Base-by-base conservation (phyloP, 2,113 vertebrate genomes). In the Colinus virginianus region DNA sequence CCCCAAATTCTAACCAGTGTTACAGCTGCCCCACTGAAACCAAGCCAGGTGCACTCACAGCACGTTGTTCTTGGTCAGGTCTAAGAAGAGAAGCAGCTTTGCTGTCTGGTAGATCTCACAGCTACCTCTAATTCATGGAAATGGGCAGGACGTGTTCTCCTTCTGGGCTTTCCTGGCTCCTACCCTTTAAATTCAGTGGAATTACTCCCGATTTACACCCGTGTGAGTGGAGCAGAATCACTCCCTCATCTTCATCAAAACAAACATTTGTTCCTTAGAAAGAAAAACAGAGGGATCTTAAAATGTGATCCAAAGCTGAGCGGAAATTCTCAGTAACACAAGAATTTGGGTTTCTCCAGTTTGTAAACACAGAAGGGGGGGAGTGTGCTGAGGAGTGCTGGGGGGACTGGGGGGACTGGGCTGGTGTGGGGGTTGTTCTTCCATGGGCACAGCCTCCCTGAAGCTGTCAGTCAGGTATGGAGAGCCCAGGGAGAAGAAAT, bases 201-300 rank as follows among this genome's bases (percentile, higher is more conserved):
- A 48, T 84, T 40, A 32, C 40, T 93, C 78, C 81, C 55, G 49
- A 67, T 70, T 91, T 94, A 45, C 70, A 80, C 46, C 7, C 56
- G 1, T n/a, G 56, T 2, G 2, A 74, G 66, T 40, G 38, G 67
- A 79, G 61, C 68, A 30, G 74, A 48, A 84, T 95, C 53, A 30
- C 26, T 88, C 13, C 62, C 17, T 56, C 80, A 87, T 11, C 81
- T 76, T 16, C 80, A 91, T 78, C 67, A 80, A 87, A 94, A 78
- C 68, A 93, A 96, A 92, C 66, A 82, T 71, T 81, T 78, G 64
- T 77, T 94, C n/a, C 38, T 90, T 55, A 75, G 86, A 79, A 94
- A 72, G 63, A 62, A 78, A 95, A 82, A 10, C 72, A 77, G 16
- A 56, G 26, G n/a, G 61, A 38, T 72, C 86, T 79, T 59, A 58